Evolutionary conservation across 2,113 vertebrate genomes (phyloP).

Genomic region (Pseudorhombus dupliciocellatus): DNA sequence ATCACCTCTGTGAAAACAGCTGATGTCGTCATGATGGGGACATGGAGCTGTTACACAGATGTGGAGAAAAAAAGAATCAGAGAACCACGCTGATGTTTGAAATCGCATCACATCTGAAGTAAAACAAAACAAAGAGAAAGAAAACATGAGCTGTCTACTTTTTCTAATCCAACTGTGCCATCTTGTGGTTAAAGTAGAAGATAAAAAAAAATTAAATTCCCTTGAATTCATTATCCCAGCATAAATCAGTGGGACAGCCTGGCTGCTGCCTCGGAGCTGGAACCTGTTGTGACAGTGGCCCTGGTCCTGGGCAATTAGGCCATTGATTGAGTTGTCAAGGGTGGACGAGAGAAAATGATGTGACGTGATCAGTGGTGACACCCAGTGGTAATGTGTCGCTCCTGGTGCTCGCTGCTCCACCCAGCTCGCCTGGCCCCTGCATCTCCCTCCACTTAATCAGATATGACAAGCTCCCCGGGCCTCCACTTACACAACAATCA

Average conservation of each 20-base stretch:
- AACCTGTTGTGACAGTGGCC: slow-evolving; percentile 38
- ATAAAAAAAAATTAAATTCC: neutral
- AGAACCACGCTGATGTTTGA: neutral
- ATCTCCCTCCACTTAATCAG: slow-evolving; percentile 60
- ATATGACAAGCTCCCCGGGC: slow-evolving; percentile 64
- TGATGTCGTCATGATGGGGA: neutral
- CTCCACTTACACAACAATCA: slow-evolving; percentile 51
- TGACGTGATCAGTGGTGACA: slow-evolving; percentile 75
- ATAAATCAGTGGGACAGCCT: slow-evolving; percentile 16
- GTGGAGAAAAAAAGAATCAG: neutral
- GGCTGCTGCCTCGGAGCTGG: slow-evolving; percentile 18
- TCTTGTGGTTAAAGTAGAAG: slow-evolving; percentile 71
- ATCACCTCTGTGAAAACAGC: neutral
- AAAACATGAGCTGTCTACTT: slow-evolving; percentile 2
- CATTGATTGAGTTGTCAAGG: slow-evolving; percentile 64
- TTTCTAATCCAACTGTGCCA: slow-evolving; percentile 70
- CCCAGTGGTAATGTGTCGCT: slow-evolving; percentile 63
- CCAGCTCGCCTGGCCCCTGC: slow-evolving; percentile 52
- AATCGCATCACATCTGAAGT: neutral
- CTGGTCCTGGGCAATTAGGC: slow-evolving; percentile 49
- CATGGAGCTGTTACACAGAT: neutral
- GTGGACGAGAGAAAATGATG: slow-evolving; percentile 29
- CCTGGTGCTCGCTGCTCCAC: slow-evolving; percentile 59
- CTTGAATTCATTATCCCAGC: slow-evolving; percentile 2
- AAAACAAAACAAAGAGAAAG: slow-evolving; percentile 26